Base-by-base conservation (phyloP, 2,113 vertebrate genomes). In the Setophaga coronata region DNA sequence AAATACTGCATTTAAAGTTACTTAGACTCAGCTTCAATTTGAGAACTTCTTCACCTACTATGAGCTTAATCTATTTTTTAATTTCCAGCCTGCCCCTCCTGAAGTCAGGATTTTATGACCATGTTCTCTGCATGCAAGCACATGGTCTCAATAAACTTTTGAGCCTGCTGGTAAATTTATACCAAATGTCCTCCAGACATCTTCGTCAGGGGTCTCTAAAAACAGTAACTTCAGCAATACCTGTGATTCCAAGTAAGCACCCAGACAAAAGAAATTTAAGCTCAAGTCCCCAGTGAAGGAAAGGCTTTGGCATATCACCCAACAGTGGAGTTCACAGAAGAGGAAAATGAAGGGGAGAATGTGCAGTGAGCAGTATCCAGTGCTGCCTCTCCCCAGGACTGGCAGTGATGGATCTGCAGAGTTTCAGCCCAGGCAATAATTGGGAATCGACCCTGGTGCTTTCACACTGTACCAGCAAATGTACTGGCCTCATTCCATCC, bases 41-140 rank as follows among this genome's bases (percentile, higher is more conserved):
- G 65, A 67, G 34, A 89, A 65, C 21, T 48, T 42, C 18, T 60
- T 85, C 57, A 95, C 48, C 48, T 84, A 89, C 8, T 31, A 60
- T 1, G 3, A 89, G 65, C 16, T 73, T 82, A n/a, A 84, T 47
- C 38, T 66, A 45, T 38, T 66, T 72, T 57, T 82, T 36, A 19
- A 81, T 71, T 79, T 74, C 60, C 62, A 74, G 50, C 38, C 21
- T 21, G 12, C 28, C 18, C 7, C 45, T 79, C 58, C 47, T 34
- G 25, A 54, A 94, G 56, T 17, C 42, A 58, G 34, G 73, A 43
- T 70, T 93, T 93, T 87, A 89, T n/a, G 65, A 34, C 51, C 69
- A 21, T 60, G 91, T 94, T 94, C 89, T 87, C 93, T 56, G 64
- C 74, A 61, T 45, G 80, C 81, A 84, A 62, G 51, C 93, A 95